A percentile compares a stretch with the other conserved stretches of the same genome.
Evolutionary conservation across 1,140 invertebrate species (phyloP).

Genomic region (Macrobrachium nipponense): DNA sequence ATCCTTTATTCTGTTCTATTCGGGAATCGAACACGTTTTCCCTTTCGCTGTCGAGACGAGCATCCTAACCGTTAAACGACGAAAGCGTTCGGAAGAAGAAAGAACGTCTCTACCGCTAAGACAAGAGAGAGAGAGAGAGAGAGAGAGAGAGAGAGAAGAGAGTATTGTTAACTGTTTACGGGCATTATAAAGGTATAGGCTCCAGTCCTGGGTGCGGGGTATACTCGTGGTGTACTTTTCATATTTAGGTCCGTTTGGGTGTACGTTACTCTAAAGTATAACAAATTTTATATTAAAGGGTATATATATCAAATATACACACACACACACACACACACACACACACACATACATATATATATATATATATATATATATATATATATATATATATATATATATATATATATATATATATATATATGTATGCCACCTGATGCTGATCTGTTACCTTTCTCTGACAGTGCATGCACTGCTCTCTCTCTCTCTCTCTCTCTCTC

Average conservation of each 20-base stretch:
- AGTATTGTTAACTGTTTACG: too few species aligned
- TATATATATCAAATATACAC: neutral
- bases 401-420: constrained; percentile 16
- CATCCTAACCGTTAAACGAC: too few species aligned
- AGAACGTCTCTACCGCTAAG: too few species aligned
- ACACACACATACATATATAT: neutral
- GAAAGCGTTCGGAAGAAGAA: too few species aligned
- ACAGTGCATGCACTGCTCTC: neutral
- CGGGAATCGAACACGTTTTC: too few species aligned
- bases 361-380: neutral
- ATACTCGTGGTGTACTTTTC: neutral
- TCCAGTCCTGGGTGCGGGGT: too few species aligned
- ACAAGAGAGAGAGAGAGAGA: too few species aligned
- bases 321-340: constrained; percentile 22
- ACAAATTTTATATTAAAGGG: too few species aligned
- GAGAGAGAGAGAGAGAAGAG: neutral
- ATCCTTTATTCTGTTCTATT: too few species aligned
- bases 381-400: neutral
- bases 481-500: constrained; percentile 19
- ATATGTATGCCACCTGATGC: neutral
- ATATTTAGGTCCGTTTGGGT: neutral
- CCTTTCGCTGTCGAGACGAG: too few species aligned
- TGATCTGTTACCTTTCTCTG: neutral
- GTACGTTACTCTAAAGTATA: too few species aligned
- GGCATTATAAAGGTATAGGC: too few species aligned